Base-by-base conservation (phyloP, 1,140 invertebrate genomes). In the Parasteatoda tepidariorum region DNA sequence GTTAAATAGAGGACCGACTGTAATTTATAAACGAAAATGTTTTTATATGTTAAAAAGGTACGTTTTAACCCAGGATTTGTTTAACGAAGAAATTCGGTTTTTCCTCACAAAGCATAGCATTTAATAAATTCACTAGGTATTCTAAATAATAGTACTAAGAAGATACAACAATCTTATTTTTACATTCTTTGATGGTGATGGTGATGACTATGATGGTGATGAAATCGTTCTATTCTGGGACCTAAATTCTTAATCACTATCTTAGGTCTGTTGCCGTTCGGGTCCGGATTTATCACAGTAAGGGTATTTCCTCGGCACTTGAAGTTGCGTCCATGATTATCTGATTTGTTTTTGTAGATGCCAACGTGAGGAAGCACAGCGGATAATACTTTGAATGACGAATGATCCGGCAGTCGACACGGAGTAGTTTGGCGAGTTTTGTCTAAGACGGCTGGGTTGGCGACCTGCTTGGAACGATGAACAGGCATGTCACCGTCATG, bases 371-470 rank as follows among this genome's bases (percentile, higher is more conserved):
- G 75, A 18, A 82, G 6, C 9, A 68, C 62, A n/a, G 70, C 31
- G 6, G 61, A 28, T 28, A 59, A 22, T 11, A 48, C 48, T 41
- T 85, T 81, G 48, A 64, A 76, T n/a, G 76, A 74, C 9, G 68
- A 70, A 13, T 74, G 68, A 9, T 62, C 57, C 5, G 68, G 68
- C 4, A 61, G 24, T n/a, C 30, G 62, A n/a, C 55, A 67, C 24
- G 54, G 57, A 1, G 64, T 66, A 1, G 74, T 68, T n/a, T 81
- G 70, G 13, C 84, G 67, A 18, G 31, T 76, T 54, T 85, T 82
- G 38, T 85, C 84, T 30, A 85, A 68, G 31, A 85, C 84, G 5
- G 84, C 68, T 13, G 84, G 84, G 34, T 85, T 85, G 5, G 76
- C 84, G 24, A 79, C 75, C 13, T 71, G 84, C 24, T 75, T 84